Percentiles rank a stretch among this genome's conserved stretches.
Conservation (phyloP, 2,797 vertebrate species). For the Sebastes baramenuke region DNA sequence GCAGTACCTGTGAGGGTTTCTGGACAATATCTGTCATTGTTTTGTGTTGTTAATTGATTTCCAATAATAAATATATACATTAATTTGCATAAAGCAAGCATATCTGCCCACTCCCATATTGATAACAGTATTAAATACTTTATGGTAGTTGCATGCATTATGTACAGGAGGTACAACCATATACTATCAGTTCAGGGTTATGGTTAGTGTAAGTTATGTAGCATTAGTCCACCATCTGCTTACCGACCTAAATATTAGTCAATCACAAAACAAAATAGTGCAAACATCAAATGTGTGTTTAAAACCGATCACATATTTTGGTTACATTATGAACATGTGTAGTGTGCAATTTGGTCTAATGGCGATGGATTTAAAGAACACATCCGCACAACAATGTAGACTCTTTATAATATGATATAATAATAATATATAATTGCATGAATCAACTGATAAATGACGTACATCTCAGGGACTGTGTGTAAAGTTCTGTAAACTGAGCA, state of each 20-base stretch:
- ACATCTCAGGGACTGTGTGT: constrained; percentile 3
- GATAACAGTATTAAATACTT: too few relatives aligned
- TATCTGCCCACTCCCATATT: too few relatives aligned
- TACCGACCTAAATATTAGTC: background rate
- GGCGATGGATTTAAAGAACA: background rate
- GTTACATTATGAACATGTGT: background rate
- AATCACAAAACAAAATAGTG: background rate
- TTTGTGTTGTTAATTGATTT: too few relatives aligned
- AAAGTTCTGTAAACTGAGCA: constrained; percentile 37
- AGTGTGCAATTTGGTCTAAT: background rate
- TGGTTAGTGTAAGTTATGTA: background rate
- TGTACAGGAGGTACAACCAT: background rate
- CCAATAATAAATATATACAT: too few relatives aligned
- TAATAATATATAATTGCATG: background rate
- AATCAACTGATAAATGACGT: constrained; percentile 13
- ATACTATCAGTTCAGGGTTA: background rate
- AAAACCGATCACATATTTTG: background rate
- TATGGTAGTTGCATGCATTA: background rate
- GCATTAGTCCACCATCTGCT: background rate
- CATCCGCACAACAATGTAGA: background rate
- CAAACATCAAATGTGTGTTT: background rate
- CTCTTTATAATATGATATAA: background rate
- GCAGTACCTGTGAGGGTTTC: too few relatives aligned
- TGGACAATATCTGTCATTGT: too few relatives aligned
- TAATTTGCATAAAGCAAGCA: too few relatives aligned